Percentiles rank a stretch among this genome's conserved stretches.
phyloP scores from a whole-genome alignment of 92 coral and sea anemone species.

The Zoanthus solanderi region DNA sequence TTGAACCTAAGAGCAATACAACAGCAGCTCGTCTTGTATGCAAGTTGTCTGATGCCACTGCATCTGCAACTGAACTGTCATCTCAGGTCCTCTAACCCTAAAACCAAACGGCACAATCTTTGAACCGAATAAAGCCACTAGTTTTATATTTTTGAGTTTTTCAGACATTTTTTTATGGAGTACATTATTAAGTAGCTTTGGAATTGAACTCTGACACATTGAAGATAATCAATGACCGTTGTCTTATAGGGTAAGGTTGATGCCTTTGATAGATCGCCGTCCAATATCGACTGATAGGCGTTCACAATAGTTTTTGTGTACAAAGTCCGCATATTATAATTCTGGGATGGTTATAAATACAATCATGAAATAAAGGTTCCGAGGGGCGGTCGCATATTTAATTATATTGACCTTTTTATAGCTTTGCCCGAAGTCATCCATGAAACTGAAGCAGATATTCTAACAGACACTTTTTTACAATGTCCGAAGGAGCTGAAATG shows the following conservation, averaged over 20 bases:
- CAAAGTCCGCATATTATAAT: neutral
- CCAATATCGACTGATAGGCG: neutral
- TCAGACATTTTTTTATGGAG: too few species aligned
- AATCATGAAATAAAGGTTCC: neutral
- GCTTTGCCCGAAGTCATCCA: neutral
- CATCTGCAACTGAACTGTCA: too few species aligned
- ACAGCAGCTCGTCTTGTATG: too few species aligned
- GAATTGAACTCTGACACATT: neutral
- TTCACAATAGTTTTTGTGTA: neutral
- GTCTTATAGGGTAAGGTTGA: neutral
- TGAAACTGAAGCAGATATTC: too few species aligned
- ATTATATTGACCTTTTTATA: neutral
- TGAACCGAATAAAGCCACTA: too few species aligned
- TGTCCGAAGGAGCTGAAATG: too few species aligned
- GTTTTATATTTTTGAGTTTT: too few species aligned
- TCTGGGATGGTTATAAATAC: neutral
- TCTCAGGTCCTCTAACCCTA: too few species aligned
- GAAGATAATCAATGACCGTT: neutral
- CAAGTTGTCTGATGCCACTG: too few species aligned
- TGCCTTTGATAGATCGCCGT: neutral
- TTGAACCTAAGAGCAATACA: too few species aligned
- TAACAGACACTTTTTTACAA: too few species aligned
- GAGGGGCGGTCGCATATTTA: neutral
- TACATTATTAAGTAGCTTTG: neutral
- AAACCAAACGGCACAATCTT: too few species aligned